These are phyloP conservation scores for Archocentrus centrarchus DNA, from an alignment of 2,113 vertebrate genomes.

Conservation along the genomic window DNA sequence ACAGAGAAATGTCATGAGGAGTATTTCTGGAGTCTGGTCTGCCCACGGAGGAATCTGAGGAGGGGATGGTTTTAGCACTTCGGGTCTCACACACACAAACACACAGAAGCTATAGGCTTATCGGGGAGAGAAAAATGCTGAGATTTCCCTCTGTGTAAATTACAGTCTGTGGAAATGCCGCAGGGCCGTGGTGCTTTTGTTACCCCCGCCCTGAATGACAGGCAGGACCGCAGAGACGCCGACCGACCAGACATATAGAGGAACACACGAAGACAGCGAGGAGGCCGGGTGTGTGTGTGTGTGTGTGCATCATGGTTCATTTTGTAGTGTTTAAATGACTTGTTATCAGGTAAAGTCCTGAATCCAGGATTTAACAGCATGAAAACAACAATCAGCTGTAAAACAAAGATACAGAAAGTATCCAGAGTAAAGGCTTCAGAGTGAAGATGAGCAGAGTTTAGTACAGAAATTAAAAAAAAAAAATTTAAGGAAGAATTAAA, in stretches of 20 bases:
- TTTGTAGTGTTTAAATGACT: not conserved
- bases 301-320: accelerated
- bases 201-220: conserved; percentile 34
- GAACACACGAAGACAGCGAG: not conserved
- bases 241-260: not conserved
- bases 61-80: conserved; percentile 13
- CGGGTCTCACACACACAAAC: not conserved
- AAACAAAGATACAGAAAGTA: not conserved
- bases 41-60: not conserved
- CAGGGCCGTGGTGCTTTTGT: conserved; percentile 37
- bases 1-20: conserved; percentile 22
- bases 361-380: not conserved
- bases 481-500: conserved; percentile 13
- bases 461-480: not conserved
- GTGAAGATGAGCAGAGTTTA: not conserved
- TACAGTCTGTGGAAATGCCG: conserved; percentile 54
- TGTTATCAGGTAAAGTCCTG: not conserved
- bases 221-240: conserved; percentile 37
- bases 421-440: accelerated
- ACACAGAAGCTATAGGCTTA: conserved; percentile 36
- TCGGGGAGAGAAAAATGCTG: conserved; percentile 27
- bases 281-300: not conserved
- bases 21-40: conserved; percentile 46
- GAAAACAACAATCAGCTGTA: not conserved
- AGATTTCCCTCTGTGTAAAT: conserved; percentile 36